Base-by-base conservation (phyloP, 2,113 vertebrate species). In the Clarias magur region DNA sequence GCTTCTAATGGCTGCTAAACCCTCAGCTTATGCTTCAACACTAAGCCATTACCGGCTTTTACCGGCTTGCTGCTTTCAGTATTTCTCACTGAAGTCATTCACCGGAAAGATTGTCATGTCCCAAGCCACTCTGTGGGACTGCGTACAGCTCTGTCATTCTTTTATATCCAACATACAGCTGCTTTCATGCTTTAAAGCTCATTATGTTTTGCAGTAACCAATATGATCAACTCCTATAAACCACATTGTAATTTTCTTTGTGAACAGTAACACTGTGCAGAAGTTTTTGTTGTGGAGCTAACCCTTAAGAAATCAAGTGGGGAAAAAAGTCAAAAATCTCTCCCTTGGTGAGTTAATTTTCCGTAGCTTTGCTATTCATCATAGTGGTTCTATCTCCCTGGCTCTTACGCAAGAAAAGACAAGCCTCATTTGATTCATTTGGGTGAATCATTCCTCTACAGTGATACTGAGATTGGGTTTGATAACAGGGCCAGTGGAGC, bases 401-500 rank as follows among this genome's bases (percentile, higher is more conserved):
- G 80, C 42, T 53, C 53, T 90, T 87, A 84, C 82, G n/a, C 73
- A 91, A 89, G 70, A 84, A 53, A 85, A 57, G 73, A 79, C 63
- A 88, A 17, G 48, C 56, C 86, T 38, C n/a, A 30, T 84, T 75
- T 62, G 48, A 73, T 86, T 78, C 62, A 79, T 80, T 72, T 81
- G 56, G 57, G 86, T 87, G 82, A 81, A 83, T 68, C 63, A 83
- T 91, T 86, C 80, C 84, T 83, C 83, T 25, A 81, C 30, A 54
- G 65, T 88, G 89, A 90, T 87, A 93, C 5, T 86, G 88, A 90
- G 89, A 92, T 89, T 92, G 80, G 88, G 89, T 92, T 89, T 91
- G 88, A 93, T 89, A 91, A 88, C 85, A 62, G 88, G 80, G 87
- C 86, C 88, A 89, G 85, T 87, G 89, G 81, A 88, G 84, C 68